Evolutionary conservation across 2,797 vertebrate genomes (phyloP), one percentile per base, ranked within the genome.

Genomic region (Selene dorsalis): DNA sequence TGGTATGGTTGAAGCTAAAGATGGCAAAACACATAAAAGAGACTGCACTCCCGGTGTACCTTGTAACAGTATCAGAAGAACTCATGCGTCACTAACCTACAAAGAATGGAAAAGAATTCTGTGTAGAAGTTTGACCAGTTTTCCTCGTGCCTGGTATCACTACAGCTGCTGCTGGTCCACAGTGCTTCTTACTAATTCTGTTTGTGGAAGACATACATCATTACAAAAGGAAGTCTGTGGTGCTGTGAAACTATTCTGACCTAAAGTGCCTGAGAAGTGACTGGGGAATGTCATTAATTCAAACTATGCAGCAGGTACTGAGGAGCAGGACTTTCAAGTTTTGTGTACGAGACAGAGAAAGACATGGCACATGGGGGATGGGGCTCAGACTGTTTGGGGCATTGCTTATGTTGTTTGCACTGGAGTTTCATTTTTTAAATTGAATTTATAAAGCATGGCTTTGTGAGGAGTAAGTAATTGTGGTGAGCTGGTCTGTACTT

Each of bases 311-410:
- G 77, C 53, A 61, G 77, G 88, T 82, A 84, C 91, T 84, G 65
- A 70, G 10, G 59, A 93, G 89, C 93, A 89, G 78, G 93, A 93
- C 79, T 89, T 91, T 93, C 93, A 87, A 78, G 93, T 93, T 90
- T 53, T 69, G 39, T 41, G 58, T 12, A 30, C 60, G 18, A 57
- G 4, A 2, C 39, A 58, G 68, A 64, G 41, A 75, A 76, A 50
- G 55, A 45, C 69, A 55, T 79, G 73, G 77, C 32, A 20, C 35
- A 10, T 56, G 20, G 6, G 32, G n/a, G 35, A 55, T 17, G 55
- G 11, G 13, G 45, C 52, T 70, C 17, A 77, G 9, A 24, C 6
- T 43, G 61, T 57, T 71, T 3, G 1, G 10, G 9, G 22, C 13
- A 3, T 63, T 50, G 24, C 45, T 74, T 24, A 10, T 68, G n/a